These are phyloP conservation scores for Himalopsyche japonica DNA, from an alignment of 2,888 invertebrate species.

Conservation along the genomic window DNA sequence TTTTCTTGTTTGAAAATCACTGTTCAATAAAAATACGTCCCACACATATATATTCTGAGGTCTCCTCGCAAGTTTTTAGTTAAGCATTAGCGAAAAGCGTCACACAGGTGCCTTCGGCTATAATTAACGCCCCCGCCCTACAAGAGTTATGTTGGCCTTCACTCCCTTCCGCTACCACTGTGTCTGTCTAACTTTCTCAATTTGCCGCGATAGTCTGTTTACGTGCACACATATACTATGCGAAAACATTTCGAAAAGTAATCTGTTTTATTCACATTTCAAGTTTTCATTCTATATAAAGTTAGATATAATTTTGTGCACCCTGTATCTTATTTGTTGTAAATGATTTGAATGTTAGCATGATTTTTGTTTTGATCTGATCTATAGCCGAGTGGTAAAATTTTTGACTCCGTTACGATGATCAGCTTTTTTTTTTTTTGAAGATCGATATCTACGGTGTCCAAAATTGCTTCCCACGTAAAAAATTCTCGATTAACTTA, in stretches of 20 bases:
- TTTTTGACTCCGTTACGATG: too few relatives aligned
- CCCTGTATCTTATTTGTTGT: too few relatives aligned
- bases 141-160: background rate
- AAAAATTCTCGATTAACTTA: too few relatives aligned
- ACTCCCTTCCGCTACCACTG: background rate
- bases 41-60: background rate
- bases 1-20: background rate
- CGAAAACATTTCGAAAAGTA: background rate
- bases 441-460: too few relatives aligned
- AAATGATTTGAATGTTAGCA: too few relatives aligned
- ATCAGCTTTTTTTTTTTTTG: too few relatives aligned
- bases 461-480: too few relatives aligned
- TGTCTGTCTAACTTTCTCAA: background rate
- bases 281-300: background rate
- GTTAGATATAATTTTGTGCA: background rate
- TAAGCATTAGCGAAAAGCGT: background rate
- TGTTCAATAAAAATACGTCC: background rate
- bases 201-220: background rate
- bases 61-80: background rate
- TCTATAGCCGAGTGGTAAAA: too few relatives aligned
- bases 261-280: background rate
- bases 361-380: too few relatives aligned
- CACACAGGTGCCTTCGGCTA: background rate
- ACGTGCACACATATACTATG: background rate
- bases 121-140: background rate